Evolutionary conservation across 37 sponge, comb jelly and placozoan genomes (phyloP).

Genomic region (Dysidea cf. avara): DNA sequence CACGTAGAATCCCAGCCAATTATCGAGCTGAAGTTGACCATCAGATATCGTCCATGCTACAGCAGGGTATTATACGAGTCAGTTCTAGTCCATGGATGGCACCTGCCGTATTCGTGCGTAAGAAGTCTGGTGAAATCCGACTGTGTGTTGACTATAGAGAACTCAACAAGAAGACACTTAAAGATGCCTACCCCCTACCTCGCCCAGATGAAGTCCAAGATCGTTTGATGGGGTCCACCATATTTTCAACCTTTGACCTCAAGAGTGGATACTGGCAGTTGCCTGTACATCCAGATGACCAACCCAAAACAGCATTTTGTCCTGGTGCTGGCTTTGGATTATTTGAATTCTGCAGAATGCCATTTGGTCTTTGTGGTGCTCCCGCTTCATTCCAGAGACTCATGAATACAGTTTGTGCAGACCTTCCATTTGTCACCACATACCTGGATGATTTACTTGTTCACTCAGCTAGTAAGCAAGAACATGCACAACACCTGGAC

Average conservation of each 20-base stretch:
- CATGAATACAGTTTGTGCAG: conserved; percentile 18
- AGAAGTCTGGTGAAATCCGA: conserved; percentile 3
- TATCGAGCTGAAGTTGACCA: conserved; percentile 6
- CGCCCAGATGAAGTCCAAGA: conserved; percentile 10
- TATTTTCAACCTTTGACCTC: conserved; percentile 1
- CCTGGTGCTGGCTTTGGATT: conserved; percentile 23
- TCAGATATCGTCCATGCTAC: conserved; percentile 7
- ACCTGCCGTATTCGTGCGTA: conserved; percentile 13
- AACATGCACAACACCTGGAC: conserved; percentile 1
- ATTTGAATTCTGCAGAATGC: conserved; percentile 11
- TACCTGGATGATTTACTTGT: conserved; percentile 24
- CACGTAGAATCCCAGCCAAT: conserved; percentile 16
- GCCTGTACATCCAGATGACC: background rate
- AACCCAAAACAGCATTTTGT: conserved; percentile 25
- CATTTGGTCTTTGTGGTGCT: conserved; percentile 17
- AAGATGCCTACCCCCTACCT: conserved; percentile 25
- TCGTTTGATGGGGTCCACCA: background rate
- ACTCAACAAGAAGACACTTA: background rate
- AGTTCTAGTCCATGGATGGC: conserved; percentile 16
- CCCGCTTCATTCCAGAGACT: conserved; percentile 18
- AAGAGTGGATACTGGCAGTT: conserved; percentile 3
- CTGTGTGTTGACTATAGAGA: no score
- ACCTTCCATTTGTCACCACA: background rate
- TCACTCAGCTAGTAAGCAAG: background rate
- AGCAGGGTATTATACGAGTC: background rate